phyloP scores from a whole-genome alignment of 1,140 invertebrate species.

The Drosophila busckii region DNA sequence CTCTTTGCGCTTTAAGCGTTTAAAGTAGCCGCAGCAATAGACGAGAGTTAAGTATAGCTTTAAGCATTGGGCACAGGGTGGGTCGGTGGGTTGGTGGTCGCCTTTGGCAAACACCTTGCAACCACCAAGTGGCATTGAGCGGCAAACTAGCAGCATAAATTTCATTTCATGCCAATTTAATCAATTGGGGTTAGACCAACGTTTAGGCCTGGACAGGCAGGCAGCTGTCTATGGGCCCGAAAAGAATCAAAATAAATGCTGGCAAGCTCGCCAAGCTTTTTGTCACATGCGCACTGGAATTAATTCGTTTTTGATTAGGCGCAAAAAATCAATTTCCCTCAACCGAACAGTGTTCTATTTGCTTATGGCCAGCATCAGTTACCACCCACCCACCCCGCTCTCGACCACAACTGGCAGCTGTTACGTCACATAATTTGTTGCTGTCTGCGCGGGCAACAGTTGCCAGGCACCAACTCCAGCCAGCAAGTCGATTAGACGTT shows the following conservation, averaged over 20 bases:
- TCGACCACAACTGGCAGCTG: conserved; percentile 37
- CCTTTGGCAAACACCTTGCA: conserved; percentile 55
- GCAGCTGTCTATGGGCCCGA: neutral
- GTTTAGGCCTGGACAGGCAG: conserved; percentile 1
- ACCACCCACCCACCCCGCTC: conserved; percentile 4
- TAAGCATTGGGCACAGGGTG: too few relatives aligned
- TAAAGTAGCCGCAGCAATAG: too few relatives aligned
- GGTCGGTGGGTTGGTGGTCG: conserved; percentile 21
- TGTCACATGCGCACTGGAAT: conserved; percentile 70
- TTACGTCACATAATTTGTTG: conserved; percentile 71
- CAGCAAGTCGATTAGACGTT: conserved; percentile 60
- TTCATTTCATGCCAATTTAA: conserved; percentile 76
- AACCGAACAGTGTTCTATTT: conserved; percentile 67
- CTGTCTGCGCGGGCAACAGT: conserved; percentile 61
- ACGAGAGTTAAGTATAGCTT: too few relatives aligned
- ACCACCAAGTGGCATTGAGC: conserved; percentile 49
- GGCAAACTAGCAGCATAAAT: conserved; percentile 66
- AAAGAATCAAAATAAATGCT: conserved; percentile 37
- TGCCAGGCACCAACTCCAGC: conserved; percentile 1
- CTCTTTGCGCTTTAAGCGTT: too few relatives aligned
- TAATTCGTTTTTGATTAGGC: conserved; percentile 76
- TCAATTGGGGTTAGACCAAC: conserved; percentile 61
- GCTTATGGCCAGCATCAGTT: conserved; percentile 69
- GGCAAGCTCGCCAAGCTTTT: conserved; percentile 28
- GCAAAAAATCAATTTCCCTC: conserved; percentile 76